A percentile compares a stretch with the other conserved stretches of the same genome.
phyloP scores from a whole-genome alignment of 2,113 vertebrate species.

The Isurus oxyrinchus region DNA sequence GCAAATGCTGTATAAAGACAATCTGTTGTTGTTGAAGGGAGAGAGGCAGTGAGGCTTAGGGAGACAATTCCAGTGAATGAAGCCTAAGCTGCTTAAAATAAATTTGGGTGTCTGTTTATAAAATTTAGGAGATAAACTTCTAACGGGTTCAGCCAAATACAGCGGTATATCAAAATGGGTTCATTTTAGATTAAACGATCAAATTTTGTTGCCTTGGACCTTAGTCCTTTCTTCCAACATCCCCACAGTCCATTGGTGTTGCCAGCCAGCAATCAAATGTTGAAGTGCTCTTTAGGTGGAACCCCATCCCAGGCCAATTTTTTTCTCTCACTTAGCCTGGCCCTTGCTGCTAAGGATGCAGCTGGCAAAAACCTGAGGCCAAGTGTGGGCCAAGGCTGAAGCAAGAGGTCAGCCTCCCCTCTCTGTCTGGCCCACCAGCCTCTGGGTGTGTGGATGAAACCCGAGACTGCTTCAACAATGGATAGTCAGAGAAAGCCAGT shows the following conservation, averaged over 20 bases:
- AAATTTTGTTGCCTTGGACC: neutral
- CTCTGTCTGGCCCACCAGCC: neutral
- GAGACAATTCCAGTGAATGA: neutral
- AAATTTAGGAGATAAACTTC: neutral
- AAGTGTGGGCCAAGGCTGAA: neutral
- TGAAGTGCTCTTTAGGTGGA: neutral
- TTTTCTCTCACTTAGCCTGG: neutral
- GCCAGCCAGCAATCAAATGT: neutral
- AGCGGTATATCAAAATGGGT: neutral
- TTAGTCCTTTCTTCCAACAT: neutral
- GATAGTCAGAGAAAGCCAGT: neutral
- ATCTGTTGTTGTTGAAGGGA: neutral
- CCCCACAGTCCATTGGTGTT: neutral
- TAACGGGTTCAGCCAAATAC: neutral
- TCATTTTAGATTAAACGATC: neutral
- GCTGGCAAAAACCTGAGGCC: neutral
- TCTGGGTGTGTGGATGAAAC: neutral
- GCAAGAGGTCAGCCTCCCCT: neutral
- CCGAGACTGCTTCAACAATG: neutral
- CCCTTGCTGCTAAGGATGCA: neutral
- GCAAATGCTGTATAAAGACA: neutral
- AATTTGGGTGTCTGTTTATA: neutral
- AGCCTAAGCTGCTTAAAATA: neutral
- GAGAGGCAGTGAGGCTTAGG: neutral
- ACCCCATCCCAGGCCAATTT: neutral